Base-by-base conservation (phyloP, 2,888 invertebrate genomes). In the Callosobruchus maculatus region DNA sequence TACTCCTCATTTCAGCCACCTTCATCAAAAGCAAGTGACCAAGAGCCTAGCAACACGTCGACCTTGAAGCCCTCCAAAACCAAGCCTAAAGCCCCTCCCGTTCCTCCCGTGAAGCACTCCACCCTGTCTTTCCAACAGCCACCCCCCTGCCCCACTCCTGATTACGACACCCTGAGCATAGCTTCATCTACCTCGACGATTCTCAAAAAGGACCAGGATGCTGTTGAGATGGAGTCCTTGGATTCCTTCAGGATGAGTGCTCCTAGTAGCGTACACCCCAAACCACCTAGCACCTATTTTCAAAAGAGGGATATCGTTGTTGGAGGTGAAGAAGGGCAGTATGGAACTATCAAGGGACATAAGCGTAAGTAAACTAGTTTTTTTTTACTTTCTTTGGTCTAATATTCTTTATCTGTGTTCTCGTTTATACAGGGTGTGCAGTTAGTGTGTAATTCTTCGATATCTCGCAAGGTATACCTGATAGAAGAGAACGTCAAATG, bases 211-310 rank as follows among this genome's bases (percentile, higher is more conserved):
- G 77, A 78, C 74, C 81, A 80, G 75, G 74, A 68, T 26, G 74
- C 21, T 20, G 49, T 49, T n/a, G 94, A 94, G 86, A 90, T 94
- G 89, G 92, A 93, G 82, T 93, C 93, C 22, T 87, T 94, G 80
- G 94, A 94, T 85, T 94, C 94, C 4, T 93, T 92, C 86, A 92
- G 92, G 82, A 84, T 94, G 79, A 92, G 92, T 78, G 91, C 92
- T 83, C 91, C 92, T 22, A 87, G 89, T 3, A 90, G 89, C 74
- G 87, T 89, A 22, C 88, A 88, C 74, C 92, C 92, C 68, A 92
- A 91, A 82, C 93, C 93, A 9, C 94, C 94, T 20, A 88, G 90
- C 26, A 91, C 91, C 72, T 94, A 93, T 84, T 94, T 93, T 84
- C 89, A 90, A 77, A 84, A 81, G 76, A 77, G 76, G 22, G 30